phyloP scores from a whole-genome alignment of 2,797 vertebrate genomes.

The Ceyx erithaca region DNA sequence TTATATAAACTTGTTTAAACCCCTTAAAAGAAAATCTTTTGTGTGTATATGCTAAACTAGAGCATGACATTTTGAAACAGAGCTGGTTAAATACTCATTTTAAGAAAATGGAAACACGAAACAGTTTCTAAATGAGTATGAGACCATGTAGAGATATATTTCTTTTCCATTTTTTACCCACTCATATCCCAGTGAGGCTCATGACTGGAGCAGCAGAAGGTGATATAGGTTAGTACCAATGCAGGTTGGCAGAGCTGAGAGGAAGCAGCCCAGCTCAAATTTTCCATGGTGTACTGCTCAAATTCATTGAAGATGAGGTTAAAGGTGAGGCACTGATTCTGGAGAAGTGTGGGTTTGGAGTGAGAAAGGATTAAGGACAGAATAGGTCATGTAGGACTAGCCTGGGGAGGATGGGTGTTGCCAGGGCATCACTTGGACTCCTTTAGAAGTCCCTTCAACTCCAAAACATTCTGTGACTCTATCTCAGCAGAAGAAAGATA shows the following conservation, averaged over 20 bases:
- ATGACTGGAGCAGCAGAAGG: background rate
- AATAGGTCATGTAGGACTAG: background rate
- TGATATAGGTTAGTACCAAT: background rate
- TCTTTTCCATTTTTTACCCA: background rate
- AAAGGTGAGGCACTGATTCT: background rate
- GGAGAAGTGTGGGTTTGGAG: background rate
- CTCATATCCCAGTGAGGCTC: rapidly evolving
- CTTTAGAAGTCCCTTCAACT: background rate
- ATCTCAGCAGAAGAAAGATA: background rate
- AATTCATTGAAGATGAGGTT: background rate
- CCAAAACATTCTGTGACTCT: background rate
- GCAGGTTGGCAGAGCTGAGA: background rate
- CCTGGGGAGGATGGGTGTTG: rapidly evolving
- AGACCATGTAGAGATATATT: background rate
- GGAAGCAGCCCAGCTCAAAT: background rate
- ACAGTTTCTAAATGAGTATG: background rate
- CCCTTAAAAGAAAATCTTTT: background rate
- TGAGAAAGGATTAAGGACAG: background rate
- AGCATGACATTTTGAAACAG: background rate
- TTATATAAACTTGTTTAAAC: background rate
- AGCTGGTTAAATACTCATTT: background rate
- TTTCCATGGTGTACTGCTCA: background rate
- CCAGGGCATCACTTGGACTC: background rate
- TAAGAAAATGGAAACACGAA: background rate
- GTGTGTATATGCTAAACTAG: background rate